Percentiles rank a stretch among this genome's conserved stretches.
These are phyloP conservation scores for Numida meleagris DNA, from an alignment of 2,113 vertebrate species.

Conservation along the genomic window DNA sequence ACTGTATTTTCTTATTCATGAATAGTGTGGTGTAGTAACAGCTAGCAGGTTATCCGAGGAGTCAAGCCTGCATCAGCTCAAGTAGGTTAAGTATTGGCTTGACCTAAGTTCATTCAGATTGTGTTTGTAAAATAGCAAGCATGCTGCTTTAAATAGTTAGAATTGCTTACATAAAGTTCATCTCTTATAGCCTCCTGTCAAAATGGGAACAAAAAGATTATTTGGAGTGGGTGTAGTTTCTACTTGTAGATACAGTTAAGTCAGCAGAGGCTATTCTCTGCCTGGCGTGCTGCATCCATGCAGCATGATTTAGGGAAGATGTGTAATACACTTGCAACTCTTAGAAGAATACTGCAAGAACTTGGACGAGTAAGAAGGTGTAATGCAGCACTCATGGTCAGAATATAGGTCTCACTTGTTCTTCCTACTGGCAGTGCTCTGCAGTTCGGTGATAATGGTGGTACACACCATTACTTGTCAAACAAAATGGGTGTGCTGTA, in stretches of 20 bases:
- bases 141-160: slow-evolving; percentile 43
- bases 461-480: not conserved
- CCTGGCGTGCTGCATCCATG: not conserved
- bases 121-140: slow-evolving; percentile 30
- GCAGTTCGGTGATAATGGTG: not conserved
- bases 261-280: not conserved
- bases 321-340: not conserved
- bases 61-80: not conserved
- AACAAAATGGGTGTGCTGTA: not conserved
- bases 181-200: not conserved
- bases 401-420: not conserved
- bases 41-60: not conserved
- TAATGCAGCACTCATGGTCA: not conserved
- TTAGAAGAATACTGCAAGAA: too few relatives aligned
- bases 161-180: slow-evolving; percentile 38
- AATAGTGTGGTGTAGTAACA: not conserved
- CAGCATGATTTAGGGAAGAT: not conserved
- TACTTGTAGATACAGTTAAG: not conserved
- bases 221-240: not conserved
- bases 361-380: not conserved
- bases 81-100: slow-evolving; percentile 38
- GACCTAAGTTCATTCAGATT: slow-evolving; percentile 22
- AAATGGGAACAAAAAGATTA: slow-evolving; percentile 17
- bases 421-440: not conserved
- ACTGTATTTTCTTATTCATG: fast-evolving